A percentile compares a stretch with the other conserved stretches of the same genome.
phyloP scores from a whole-genome alignment of 2,113 vertebrate genomes.

The Carassius carassius region DNA sequence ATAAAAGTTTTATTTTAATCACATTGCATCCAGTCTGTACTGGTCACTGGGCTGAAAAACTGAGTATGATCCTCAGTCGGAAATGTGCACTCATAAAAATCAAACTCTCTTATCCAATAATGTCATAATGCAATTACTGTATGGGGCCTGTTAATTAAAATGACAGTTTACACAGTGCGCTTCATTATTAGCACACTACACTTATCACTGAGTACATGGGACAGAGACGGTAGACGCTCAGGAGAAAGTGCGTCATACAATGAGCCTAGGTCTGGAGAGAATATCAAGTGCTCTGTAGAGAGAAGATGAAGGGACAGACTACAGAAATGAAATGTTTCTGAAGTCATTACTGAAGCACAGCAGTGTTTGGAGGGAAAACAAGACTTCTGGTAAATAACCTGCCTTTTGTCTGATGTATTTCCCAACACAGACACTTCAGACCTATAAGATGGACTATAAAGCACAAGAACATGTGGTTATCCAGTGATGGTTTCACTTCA shows the following conservation, averaged over 20 bases:
- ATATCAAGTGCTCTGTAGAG: slow-evolving; percentile 21
- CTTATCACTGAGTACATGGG: neutral
- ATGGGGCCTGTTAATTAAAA: neutral
- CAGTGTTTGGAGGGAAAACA: neutral
- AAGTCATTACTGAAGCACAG: neutral
- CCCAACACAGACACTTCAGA: neutral
- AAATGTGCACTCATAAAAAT: slow-evolving; percentile 4
- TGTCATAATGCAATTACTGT: neutral
- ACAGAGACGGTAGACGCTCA: neutral
- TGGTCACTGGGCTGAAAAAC: neutral
- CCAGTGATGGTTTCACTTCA: neutral
- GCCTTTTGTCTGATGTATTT: slow-evolving; percentile 8
- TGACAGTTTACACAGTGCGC: neutral
- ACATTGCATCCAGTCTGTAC: neutral
- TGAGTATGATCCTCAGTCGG: neutral
- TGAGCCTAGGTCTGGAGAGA: slow-evolving; percentile 2
- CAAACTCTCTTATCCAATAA: neutral
- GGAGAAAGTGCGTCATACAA: slow-evolving; percentile 7
- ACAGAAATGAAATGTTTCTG: slow-evolving; percentile 17
- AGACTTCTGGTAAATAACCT: slow-evolving; percentile 4
- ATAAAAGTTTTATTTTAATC: neutral
- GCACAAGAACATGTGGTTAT: neutral
- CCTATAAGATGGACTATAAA: neutral
- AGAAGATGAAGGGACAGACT: slow-evolving; percentile 16
- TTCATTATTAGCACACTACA: neutral